Evolutionary conservation across 2,113 vertebrate species (phyloP), one percentile per base, ranked within the genome.

Genomic region (Vulpes ferrilata): DNA sequence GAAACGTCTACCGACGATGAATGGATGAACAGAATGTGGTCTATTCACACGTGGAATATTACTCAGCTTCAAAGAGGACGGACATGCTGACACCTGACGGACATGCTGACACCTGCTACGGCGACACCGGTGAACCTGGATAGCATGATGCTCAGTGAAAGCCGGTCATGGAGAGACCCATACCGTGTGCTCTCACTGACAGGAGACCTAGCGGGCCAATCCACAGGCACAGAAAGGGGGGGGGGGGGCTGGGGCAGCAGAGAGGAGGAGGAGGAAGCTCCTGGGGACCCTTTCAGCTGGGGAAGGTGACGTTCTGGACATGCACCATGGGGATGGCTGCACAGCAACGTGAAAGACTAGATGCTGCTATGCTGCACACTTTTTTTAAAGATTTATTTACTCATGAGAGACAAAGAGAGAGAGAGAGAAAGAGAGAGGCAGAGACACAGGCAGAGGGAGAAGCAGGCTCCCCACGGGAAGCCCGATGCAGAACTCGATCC

Each of bases 251-350:
- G 30, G 74, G 48, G 30, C 71, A 12, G 30, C 7, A 48, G 0
- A 0, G 1, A 4, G 6, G 12, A 22, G 59, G 11, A 67, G 15
- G 1, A 1, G 11, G 17, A 1, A 1, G 15, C 27, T 55, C 3
- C 38, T 0, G 4, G 60, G 23, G 11, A 32, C 32, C 22, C 7
- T 4, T 38, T 55, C 88, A 30, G 23, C 62, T 8, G 11, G 7
- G 7, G 60, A 38, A 38, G 32, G 27, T 1, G 17, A 81, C 1
- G 11, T 4, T 15, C 11, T 23, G 1, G 5, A 22, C 60, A 9
- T 5, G 11, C 7, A 22, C 0, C 11, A 25, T 4, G 51, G 2
- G 12, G 23, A 38, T 1, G 13, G 22, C 1, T 2, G 22, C 11
- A 25, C 11, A 1, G 3, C 32, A 11, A 8, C 0, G 15, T 9